phyloP scores from a whole-genome alignment of 2,113 vertebrate species.

The Sialia sialis region DNA sequence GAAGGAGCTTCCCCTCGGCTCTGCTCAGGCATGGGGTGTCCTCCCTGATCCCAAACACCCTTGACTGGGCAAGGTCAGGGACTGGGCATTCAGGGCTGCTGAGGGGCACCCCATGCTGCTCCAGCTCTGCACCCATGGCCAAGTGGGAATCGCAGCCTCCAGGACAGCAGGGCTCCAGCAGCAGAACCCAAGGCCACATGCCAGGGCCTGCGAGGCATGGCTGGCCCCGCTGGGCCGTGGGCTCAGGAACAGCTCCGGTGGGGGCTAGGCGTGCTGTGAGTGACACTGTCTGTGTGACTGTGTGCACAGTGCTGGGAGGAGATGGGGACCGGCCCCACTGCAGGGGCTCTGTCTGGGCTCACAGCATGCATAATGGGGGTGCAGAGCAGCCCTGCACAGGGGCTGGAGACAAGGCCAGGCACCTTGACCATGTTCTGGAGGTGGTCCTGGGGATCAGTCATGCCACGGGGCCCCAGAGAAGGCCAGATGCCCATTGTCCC shows the following conservation, averaged over 20 bases:
- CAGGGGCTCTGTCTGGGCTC: background rate
- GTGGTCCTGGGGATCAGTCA: background rate
- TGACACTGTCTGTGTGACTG: rapidly evolving
- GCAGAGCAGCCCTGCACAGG: background rate
- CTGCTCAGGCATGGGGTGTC: background rate
- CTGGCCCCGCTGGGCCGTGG: rapidly evolving
- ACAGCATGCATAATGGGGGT: rapidly evolving
- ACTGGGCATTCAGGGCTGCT: background rate
- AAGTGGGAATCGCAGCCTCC: rapidly evolving
- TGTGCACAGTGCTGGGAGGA: background rate
- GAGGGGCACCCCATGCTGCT: rapidly evolving
- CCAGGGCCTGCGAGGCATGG: rapidly evolving
- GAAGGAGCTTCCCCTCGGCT: background rate
- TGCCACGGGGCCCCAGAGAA: background rate
- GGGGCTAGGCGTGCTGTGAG: rapidly evolving
- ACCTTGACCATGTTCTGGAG: background rate
- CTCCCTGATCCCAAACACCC: background rate
- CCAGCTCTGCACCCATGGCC: rapidly evolving
- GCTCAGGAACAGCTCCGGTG: rapidly evolving
- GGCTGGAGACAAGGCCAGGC: background rate
- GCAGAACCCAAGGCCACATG: background rate
- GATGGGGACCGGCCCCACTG: conserved; percentile 1
- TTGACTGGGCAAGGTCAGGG: no score
- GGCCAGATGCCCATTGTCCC: background rate
- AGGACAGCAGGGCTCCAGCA: rapidly evolving